These are phyloP conservation scores for Etheostoma cragini DNA, from an alignment of 2,113 vertebrate genomes.

Conservation along the genomic window DNA sequence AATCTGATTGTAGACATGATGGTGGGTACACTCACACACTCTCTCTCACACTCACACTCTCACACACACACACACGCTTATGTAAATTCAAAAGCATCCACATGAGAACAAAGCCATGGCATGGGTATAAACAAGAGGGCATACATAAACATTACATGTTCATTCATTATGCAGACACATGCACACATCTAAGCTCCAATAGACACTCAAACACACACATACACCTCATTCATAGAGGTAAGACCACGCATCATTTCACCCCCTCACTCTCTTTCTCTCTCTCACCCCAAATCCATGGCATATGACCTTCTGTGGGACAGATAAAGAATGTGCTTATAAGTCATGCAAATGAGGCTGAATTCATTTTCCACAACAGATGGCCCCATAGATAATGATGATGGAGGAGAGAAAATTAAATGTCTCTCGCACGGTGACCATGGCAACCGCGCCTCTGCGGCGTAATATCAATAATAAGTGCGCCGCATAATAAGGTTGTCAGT, in stretches of 20 bases:
- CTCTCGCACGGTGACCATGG: constrained; percentile 99
- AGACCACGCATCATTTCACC: constrained; percentile 75
- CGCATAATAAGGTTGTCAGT: constrained; percentile 99
- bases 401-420: constrained; percentile 99
- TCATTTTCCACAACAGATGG: constrained; percentile 99
- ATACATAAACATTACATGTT: constrained; percentile 80
- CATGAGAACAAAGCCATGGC: constrained; percentile 73
- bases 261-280: constrained; percentile 69
- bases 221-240: constrained; percentile 64
- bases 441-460: constrained; percentile 95
- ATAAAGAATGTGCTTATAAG: constrained; percentile 99
- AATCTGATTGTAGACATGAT: constrained; percentile 19
- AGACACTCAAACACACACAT: constrained; percentile 60
- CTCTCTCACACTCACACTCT: not conserved
- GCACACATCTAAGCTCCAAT: constrained; percentile 54
- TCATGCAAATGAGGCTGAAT: constrained; percentile 99
- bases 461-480: constrained; percentile 99
- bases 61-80: constrained; percentile 34
- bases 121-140: constrained; percentile 66
- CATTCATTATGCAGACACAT: constrained; percentile 73
- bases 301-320: constrained; percentile 99
- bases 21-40: not conserved
- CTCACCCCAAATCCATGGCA: constrained; percentile 94
- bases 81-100: constrained; percentile 58
- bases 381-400: constrained; percentile 99